phyloP scores from a whole-genome alignment of 2,113 vertebrate species.

The Delphinapterus leucas region DNA sequence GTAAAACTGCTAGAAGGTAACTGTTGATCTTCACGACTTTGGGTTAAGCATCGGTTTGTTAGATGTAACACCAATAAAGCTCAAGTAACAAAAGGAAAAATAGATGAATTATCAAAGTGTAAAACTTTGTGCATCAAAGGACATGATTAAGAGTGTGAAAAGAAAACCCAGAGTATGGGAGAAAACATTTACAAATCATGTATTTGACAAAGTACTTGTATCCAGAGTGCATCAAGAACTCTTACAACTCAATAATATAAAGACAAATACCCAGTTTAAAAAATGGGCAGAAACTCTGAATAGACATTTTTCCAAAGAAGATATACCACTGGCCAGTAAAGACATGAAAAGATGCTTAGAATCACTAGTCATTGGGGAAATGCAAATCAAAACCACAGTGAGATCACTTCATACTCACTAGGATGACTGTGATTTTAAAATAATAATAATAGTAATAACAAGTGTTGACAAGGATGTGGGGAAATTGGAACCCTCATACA shows the following conservation, averaged over 20 bases:
- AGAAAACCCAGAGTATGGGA: background rate
- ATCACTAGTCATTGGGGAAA: background rate
- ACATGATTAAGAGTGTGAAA: background rate
- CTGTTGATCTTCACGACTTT: background rate
- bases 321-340: background rate
- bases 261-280: background rate
- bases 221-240: background rate
- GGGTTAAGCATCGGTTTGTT: background rate
- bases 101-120: background rate
- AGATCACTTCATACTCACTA: background rate
- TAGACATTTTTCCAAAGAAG: background rate
- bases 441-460: background rate
- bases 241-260: background rate
- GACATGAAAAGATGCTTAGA: background rate
- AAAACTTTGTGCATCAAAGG: background rate
- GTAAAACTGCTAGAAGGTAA: background rate
- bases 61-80: background rate
- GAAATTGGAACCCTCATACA: background rate
- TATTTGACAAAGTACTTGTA: background rate
- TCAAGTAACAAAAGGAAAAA: background rate
- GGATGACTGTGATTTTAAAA: background rate
- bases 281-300: background rate
- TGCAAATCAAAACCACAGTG: background rate
- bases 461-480: background rate
- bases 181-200: background rate